A percentile compares a stretch with the other conserved stretches of the same genome.
Evolutionary conservation across 1,140 invertebrate species (phyloP).

Genomic region (Atta colombica): DNA sequence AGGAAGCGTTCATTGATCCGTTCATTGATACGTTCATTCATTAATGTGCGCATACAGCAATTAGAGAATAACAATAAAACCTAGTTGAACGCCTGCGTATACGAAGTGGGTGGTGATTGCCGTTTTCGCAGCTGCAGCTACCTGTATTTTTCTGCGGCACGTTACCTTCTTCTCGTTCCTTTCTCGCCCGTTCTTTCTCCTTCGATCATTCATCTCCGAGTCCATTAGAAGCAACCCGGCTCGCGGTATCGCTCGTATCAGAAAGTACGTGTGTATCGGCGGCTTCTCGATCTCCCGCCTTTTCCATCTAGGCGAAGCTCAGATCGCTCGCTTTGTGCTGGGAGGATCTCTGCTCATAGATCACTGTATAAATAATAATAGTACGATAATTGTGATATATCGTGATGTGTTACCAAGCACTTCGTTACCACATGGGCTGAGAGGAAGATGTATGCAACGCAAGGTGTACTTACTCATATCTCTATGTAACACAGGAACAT

Average conservation of each 20-base stretch:
- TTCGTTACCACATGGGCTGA: conserved; percentile 35
- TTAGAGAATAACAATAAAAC: conserved; percentile 45
- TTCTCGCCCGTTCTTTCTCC: conserved; percentile 31
- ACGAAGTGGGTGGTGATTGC: conserved; percentile 54
- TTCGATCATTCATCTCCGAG: conserved; percentile 73
- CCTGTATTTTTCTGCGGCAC: conserved; percentile 55
- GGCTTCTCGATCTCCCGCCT: conserved; percentile 47
- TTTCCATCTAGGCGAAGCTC: conserved; percentile 51
- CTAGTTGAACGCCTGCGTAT: conserved; percentile 20
- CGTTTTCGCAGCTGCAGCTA: conserved; percentile 25
- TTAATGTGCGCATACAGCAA: conserved; percentile 37
- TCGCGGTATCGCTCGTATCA: conserved; percentile 70
- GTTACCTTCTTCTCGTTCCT: conserved; percentile 11
- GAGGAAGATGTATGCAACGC: conserved; percentile 48
- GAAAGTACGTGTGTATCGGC: conserved; percentile 71
- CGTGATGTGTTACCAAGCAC: conserved; percentile 47
- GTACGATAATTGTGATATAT: conserved; percentile 63
- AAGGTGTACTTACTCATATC: conserved; percentile 26
- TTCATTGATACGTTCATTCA: neutral
- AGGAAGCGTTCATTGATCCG: conserved; percentile 1
- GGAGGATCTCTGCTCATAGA: conserved; percentile 59
- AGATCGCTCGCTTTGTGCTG: conserved; percentile 64
- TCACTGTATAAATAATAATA: conserved; percentile 64
- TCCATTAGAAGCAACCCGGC: conserved; percentile 71
- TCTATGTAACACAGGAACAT: neutral